Evolutionary conservation across 1,140 invertebrate genomes (phyloP).

Genomic region (Halictus rubicundus): DNA sequence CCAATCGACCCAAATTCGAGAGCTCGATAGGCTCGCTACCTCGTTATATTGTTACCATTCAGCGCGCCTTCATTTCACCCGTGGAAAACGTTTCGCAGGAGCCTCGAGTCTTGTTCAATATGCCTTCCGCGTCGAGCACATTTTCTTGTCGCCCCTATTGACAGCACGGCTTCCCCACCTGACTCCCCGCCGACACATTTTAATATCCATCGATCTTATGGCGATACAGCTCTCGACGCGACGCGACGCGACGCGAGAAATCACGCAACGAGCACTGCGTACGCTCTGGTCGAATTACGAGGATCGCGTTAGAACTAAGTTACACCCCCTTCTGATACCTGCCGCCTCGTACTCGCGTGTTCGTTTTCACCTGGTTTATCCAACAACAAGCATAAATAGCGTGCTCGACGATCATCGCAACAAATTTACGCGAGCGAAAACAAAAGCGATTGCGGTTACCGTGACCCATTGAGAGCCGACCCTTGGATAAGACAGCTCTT

Average conservation of each 20-base stretch:
- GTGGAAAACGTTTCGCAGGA: too few species aligned
- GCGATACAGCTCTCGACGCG: not conserved
- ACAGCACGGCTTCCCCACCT: not conserved
- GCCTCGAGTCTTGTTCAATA: not conserved
- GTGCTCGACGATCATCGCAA: constrained; percentile 12
- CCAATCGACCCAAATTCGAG: too few species aligned
- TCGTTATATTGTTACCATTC: too few species aligned
- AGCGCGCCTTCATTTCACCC: too few species aligned
- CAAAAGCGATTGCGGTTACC: not conserved
- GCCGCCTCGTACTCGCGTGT: too few species aligned
- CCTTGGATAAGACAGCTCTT: not conserved
- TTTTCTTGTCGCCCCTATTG: not conserved
- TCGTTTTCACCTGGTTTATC: not conserved
- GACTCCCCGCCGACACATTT: not conserved
- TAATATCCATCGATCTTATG: constrained; percentile 2
- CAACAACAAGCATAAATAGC: constrained; percentile 8
- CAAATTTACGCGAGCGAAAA: constrained; percentile 12
- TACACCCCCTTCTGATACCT: too few species aligned
- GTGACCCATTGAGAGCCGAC: not conserved
- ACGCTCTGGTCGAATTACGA: too few species aligned
- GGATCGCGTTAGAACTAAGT: too few species aligned
- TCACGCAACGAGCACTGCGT: not conserved
- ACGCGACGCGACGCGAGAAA: not conserved
- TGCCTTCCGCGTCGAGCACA: constrained; percentile 1
- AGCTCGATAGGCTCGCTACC: too few species aligned